Evolutionary conservation across 2,113 vertebrate species (phyloP), one percentile per base, ranked within the genome.

Genomic region (Cygnus buccinator): DNA sequence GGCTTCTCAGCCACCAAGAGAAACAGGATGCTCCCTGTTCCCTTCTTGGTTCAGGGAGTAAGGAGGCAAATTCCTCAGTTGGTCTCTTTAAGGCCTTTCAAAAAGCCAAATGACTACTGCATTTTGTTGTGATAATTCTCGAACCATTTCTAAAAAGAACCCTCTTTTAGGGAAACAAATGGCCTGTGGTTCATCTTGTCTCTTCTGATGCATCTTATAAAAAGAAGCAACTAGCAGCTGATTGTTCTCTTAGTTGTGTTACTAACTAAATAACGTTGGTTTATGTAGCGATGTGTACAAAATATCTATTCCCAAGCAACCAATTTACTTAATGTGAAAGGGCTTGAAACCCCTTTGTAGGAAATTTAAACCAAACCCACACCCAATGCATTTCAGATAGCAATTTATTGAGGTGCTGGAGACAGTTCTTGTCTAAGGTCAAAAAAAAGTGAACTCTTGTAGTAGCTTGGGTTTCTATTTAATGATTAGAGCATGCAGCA

Each of bases 81-180:
- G 68, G 26, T 59, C 13, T 79, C 35, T 73, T 14, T 6, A 84
- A 94, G 81, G 13, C 8, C 18, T 90, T 83, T 91, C 33, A 73
- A 71, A 73, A 84, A 78, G 9, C 67, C 17, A 84, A 70, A 46
- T 33, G n/a, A 15, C 20, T 68, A 5, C 19, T 46, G 25, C 35
- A 10, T 68, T 75, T 85, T 44, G 15, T 84, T 73, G 20, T 67
- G 41, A 44, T 21, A n/a, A 8, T 83, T 79, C 35, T 76, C 35
- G 33, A 79, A 33, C 7, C 0, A 0, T 44, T 74, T 55, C 14
- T 28, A 22, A 74, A 76, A 62, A 33, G 6, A 50, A 8, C 0
- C 1, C 5, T 17, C 6, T 58, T 74, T 37, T 28, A 33, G 26
- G 41, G 52, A 59, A 67, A 31, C 16, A 29, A 84, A 25, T 19